Conservation (phyloP, 2,888 invertebrate species). For the Resseliella maxima region DNA sequence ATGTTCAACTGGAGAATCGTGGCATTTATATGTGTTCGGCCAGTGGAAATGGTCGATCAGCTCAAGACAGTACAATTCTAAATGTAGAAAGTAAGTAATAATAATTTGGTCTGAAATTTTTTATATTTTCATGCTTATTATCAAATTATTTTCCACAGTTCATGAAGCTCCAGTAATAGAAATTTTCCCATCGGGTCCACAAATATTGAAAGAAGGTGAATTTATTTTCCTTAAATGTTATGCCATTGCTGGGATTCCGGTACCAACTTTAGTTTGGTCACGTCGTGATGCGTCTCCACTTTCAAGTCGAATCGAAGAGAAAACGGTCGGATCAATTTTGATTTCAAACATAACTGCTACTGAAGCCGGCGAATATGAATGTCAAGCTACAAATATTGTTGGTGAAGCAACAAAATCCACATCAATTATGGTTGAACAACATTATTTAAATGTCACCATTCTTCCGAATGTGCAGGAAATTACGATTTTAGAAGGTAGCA, state of each 20-base stretch:
- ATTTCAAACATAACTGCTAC: slow-evolving; percentile 73
- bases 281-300: slow-evolving; percentile 77
- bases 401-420: slow-evolving; percentile 78
- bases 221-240: slow-evolving; percentile 83
- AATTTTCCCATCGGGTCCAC: slow-evolving; percentile 78
- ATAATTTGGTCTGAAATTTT: neutral
- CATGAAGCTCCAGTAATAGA: slow-evolving; percentile 82
- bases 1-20: slow-evolving; percentile 78
- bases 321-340: slow-evolving; percentile 76
- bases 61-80: slow-evolving; percentile 78
- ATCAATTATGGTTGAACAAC: slow-evolving; percentile 76
- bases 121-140: neutral
- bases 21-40: slow-evolving; percentile 88
- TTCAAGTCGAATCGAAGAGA: slow-evolving; percentile 73
- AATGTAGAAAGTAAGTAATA: slow-evolving; percentile 84
- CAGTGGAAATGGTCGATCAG: slow-evolving; percentile 71
- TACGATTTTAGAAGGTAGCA: slow-evolving; percentile 74
- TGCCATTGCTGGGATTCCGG: slow-evolving; percentile 79
- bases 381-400: slow-evolving; percentile 83
- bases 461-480: slow-evolving; percentile 72
- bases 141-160: slow-evolving; percentile 68
- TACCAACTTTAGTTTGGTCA: slow-evolving; percentile 82
- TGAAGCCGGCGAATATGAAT: slow-evolving; percentile 88
- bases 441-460: slow-evolving; percentile 74
- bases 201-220: slow-evolving; percentile 74